Evolutionary conservation across 2,797 vertebrate species (phyloP).

Genomic region (Mormyrus proboscirostris): DNA sequence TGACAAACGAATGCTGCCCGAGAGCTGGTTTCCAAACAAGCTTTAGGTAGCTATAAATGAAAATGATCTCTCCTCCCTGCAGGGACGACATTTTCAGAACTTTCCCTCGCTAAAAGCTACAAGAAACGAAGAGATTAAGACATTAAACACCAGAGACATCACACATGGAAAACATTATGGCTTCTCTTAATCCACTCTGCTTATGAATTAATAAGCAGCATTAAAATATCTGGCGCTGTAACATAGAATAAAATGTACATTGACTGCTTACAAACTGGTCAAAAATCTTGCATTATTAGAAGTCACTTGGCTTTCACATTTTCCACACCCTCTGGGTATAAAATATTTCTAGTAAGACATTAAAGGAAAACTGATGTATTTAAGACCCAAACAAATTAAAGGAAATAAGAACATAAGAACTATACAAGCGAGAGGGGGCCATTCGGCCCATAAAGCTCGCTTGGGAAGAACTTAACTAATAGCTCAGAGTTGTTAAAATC

Average conservation of each 20-base stretch:
- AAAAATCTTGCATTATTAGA: neutral
- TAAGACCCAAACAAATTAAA: neutral
- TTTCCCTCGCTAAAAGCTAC: conserved; percentile 1
- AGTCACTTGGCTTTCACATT: neutral
- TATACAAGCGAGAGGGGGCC: too few relatives aligned
- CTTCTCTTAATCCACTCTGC: neutral
- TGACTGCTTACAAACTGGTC: neutral
- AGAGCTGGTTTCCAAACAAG: conserved; percentile 48
- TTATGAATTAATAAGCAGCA: neutral
- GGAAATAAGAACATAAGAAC: neutral
- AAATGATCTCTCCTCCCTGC: conserved; percentile 39
- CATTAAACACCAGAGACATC: neutral
- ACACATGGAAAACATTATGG: neutral
- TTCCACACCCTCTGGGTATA: neutral
- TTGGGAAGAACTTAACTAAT: too few relatives aligned
- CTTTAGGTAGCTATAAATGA: conserved; percentile 52
- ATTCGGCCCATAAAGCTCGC: too few relatives aligned
- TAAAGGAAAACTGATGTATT: neutral
- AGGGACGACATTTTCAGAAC: conserved; percentile 26
- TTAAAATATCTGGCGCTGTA: neutral
- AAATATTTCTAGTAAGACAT: neutral
- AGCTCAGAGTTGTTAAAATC: too few relatives aligned
- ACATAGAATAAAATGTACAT: neutral
- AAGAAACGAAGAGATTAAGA: neutral
- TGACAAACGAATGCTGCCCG: neutral